phyloP scores from a whole-genome alignment of 2,797 vertebrate genomes.

The Thunnus albacares region DNA sequence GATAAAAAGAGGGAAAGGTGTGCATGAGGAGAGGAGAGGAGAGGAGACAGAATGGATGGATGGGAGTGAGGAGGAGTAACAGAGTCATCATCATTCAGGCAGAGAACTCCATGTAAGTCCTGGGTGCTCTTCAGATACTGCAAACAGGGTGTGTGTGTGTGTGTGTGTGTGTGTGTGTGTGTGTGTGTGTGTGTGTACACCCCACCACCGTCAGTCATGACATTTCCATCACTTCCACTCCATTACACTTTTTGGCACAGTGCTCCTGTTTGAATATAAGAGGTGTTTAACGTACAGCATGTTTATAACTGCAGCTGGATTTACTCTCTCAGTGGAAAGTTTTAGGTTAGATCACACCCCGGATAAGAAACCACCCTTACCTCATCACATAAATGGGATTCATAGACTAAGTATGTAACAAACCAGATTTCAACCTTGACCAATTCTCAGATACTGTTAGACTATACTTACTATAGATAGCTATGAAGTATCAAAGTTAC shows the following conservation, averaged over 20 bases:
- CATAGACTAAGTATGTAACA: not conserved
- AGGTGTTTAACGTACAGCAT: constrained; percentile 3
- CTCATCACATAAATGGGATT: not conserved
- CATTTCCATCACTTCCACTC: constrained; percentile 48
- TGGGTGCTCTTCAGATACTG: constrained; percentile 13
- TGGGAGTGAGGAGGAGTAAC: constrained; percentile 23
- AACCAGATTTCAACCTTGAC: not conserved
- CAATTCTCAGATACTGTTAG: not conserved
- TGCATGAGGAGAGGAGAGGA: not conserved
- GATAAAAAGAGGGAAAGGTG: not conserved
- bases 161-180: constrained; percentile 8
- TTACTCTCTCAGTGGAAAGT: constrained; percentile 27
- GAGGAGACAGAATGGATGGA: constrained; percentile 2
- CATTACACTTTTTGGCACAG: constrained; percentile 32
- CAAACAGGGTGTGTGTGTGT: constrained; percentile 7
- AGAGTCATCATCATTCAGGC: constrained; percentile 43
- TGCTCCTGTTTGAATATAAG: not conserved
- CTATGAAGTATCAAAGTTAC: not conserved
- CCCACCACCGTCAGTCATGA: constrained; percentile 1
- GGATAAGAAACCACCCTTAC: not conserved
- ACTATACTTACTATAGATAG: not conserved
- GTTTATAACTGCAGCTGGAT: not conserved
- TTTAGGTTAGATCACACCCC: constrained; percentile 2
- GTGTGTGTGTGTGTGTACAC: not conserved
- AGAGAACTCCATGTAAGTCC: constrained; percentile 71